Conservation (phyloP, 2,113 vertebrate genomes). For the Alosa alosa region DNA sequence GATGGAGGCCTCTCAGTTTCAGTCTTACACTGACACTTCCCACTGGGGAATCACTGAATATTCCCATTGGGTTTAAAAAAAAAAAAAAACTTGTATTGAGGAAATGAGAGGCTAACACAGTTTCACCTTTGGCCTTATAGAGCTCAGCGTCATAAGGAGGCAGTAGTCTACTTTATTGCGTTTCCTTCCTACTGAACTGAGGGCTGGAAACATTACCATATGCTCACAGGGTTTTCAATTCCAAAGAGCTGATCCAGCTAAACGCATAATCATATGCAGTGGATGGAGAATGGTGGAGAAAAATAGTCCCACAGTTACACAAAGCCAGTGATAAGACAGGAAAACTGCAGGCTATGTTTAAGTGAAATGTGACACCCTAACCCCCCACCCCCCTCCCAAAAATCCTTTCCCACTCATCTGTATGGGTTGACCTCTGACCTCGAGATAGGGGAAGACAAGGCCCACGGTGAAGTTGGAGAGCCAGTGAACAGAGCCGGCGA, state of each 20-base stretch:
- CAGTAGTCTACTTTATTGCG: background rate
- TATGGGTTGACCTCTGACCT: conserved; percentile 69
- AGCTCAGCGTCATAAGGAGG: background rate
- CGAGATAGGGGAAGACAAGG: conserved; percentile 86
- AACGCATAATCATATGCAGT: background rate
- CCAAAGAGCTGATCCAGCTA: background rate
- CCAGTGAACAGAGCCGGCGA: conserved; percentile 91
- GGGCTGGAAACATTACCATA: background rate
- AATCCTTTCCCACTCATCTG: background rate
- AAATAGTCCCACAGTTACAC: background rate
- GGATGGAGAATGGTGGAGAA: background rate
- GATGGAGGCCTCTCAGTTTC: background rate
- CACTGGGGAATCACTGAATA: background rate
- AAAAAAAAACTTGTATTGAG: too few relatives aligned
- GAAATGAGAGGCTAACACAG: conserved; percentile 11
- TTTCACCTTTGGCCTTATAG: background rate
- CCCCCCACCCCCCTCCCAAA: too few relatives aligned
- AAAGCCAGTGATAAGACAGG: background rate
- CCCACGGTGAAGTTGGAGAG: conserved; percentile 89
- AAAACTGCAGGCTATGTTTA: background rate
- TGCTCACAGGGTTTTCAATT: background rate
- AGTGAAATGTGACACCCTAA: background rate
- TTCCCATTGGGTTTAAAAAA: background rate
- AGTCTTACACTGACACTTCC: background rate
- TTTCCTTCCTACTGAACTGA: background rate